A percentile compares a stretch with the other conserved stretches of the same genome.
phyloP scores from a whole-genome alignment of 2,113 vertebrate genomes.

The Ginglymostoma cirratum region DNA sequence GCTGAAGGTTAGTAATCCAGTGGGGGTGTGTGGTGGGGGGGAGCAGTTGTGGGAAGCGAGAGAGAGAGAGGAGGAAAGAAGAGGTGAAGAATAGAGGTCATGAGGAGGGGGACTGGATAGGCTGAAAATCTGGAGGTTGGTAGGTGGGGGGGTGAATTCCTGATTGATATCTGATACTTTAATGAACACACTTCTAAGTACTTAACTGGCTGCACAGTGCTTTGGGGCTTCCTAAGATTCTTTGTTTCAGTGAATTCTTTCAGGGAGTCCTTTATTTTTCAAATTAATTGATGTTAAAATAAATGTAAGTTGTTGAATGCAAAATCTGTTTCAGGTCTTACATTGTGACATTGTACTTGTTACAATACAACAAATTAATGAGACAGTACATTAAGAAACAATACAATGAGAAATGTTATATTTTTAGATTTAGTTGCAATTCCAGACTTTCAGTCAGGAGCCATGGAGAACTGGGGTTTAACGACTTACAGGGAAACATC shows the following conservation, averaged over 20 bases:
- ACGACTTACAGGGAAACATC: constrained; percentile 60
- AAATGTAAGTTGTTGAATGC: background rate
- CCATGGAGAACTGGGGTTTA: constrained; percentile 69
- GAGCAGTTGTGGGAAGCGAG: too few relatives aligned
- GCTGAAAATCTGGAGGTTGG: background rate
- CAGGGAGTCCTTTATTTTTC: background rate
- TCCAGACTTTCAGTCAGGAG: constrained; percentile 58
- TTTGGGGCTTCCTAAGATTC: background rate
- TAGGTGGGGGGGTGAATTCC: background rate
- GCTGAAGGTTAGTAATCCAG: background rate
- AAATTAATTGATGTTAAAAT: background rate
- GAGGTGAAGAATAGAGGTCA: background rate
- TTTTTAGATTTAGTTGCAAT: constrained; percentile 60
- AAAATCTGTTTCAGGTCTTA: background rate
- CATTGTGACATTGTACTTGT: background rate
- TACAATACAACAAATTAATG: background rate
- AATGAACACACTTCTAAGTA: background rate
- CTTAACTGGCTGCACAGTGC: background rate
- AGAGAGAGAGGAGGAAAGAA: background rate
- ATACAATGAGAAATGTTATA: background rate
- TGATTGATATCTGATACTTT: background rate
- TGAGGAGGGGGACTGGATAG: background rate
- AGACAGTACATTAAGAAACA: background rate
- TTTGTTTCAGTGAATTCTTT: too few relatives aligned
- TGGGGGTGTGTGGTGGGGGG: background rate